These are phyloP conservation scores for Hiodon alosoides DNA, from an alignment of 2,113 vertebrate genomes.

Conservation along the genomic window DNA sequence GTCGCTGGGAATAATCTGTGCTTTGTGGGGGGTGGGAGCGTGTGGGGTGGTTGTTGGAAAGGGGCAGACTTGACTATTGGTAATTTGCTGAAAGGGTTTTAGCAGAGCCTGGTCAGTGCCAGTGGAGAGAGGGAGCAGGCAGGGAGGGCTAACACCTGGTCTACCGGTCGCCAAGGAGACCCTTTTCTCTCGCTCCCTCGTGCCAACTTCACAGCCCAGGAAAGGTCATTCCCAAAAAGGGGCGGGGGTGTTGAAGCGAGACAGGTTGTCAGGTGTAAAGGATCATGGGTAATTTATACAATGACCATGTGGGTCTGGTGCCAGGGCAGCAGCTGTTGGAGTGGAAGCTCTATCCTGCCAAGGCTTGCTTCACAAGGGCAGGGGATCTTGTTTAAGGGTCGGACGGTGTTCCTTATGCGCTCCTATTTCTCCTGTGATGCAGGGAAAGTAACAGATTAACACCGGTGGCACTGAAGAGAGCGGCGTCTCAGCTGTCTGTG, in stretches of 20 bases:
- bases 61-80: too few species aligned
- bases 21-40: not conserved
- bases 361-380: not conserved
- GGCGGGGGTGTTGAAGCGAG: not conserved
- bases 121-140: not conserved
- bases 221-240: not conserved
- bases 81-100: too few species aligned
- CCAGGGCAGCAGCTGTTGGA: slow-evolving; percentile 8
- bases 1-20: slow-evolving; percentile 7
- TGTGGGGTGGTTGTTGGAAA: not conserved
- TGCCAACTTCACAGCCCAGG: not conserved
- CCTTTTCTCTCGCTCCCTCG: not conserved
- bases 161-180: slow-evolving; percentile 7
- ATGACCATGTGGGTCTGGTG: not conserved
- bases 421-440: not conserved
- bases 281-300: slow-evolving; percentile 25
- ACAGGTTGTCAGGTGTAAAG: slow-evolving; percentile 12
- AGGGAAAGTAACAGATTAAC: not conserved
- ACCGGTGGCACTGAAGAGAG: not conserved
- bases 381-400: not conserved
- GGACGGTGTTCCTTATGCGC: not conserved
- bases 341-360: not conserved
- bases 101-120: not conserved
- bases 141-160: not conserved
- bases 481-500: not conserved